Evolutionary conservation across 2,888 invertebrate genomes (phyloP), one percentile per base, ranked within the genome.

Genomic region (Zaprionus obscuricornis): DNA sequence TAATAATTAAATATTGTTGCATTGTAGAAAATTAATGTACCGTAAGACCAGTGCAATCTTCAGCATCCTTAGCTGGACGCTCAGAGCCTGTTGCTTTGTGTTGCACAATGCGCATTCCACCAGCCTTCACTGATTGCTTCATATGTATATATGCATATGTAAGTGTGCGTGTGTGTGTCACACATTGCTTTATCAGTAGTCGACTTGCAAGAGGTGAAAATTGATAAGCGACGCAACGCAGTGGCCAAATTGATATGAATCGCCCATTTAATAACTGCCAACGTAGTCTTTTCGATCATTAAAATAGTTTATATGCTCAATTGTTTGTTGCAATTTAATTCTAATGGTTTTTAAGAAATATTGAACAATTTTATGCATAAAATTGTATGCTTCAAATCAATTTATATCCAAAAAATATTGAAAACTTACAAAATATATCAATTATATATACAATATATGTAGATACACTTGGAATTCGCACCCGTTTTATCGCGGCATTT

Each of bases 71-170:
- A 8, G 91, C 91, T 49, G 94, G 93, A 73, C 93, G 94, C 78
- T 92, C 91, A 29, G 93, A 90, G 74, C 93, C 93, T 3, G 94
- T 92, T 1, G 92, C 90, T 90, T 97, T 97, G 87, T 97, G 95
- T 86, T 97, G 97, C 8, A 96, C 96, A 85, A 97, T 96, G 74
- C 97, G 92, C 96, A 96, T 97, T 1, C 97, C 96, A 43, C 97
- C 97, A 54, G 96, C 97, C 92, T 97, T 97, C 2, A 96, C 97
- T 97, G 60, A 52, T 56, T 39, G 24, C 18, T 31, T 5, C 14
- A 16, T n/a, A n/a, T 7, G n/a, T 13, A 37, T 46, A 18, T 34
- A 11, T 29, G 26, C 20, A 10, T 29, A 16, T 17, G 27, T 11
- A 13, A 5, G 6, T 17, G 6, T 27, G 4, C 33, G 29, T 31